Evolutionary conservation across 2,797 vertebrate species (phyloP).

Genomic region (Limnodromus scolopaceus): DNA sequence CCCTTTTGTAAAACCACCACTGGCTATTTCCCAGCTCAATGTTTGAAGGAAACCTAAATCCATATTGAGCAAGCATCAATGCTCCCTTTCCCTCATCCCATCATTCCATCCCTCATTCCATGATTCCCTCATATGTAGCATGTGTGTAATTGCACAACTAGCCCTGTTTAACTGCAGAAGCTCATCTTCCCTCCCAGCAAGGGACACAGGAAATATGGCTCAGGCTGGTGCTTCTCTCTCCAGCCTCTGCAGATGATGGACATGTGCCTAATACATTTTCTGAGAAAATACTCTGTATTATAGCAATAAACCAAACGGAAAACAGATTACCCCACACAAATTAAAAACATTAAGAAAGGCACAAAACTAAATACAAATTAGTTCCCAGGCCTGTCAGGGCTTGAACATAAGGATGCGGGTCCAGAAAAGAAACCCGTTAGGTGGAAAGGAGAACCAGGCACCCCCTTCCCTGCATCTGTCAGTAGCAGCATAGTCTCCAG

Average conservation of each 20-base stretch:
- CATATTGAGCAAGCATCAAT: background rate
- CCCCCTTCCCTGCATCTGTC: background rate
- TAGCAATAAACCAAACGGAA: background rate
- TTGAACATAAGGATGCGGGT: background rate
- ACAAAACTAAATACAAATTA: background rate
- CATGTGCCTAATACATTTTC: background rate
- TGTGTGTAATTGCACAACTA: background rate
- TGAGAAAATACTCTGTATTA: background rate
- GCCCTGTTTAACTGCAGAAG: background rate
- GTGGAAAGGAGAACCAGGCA: background rate
- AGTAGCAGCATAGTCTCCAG: background rate
- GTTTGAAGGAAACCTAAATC: background rate
- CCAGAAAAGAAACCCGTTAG: background rate
- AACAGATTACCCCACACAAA: background rate
- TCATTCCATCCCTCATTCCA: too few relatives aligned
- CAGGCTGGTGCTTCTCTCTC: background rate
- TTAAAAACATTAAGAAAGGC: background rate
- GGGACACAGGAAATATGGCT: background rate
- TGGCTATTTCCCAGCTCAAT: background rate
- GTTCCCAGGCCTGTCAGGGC: background rate
- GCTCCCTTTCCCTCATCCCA: background rate
- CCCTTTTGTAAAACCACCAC: background rate
- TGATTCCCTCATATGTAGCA: background rate
- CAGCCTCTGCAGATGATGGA: background rate
- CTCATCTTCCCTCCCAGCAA: background rate